Evolutionary conservation across 2,113 vertebrate species (phyloP).

Genomic region (Kryptolebias marmoratus): DNA sequence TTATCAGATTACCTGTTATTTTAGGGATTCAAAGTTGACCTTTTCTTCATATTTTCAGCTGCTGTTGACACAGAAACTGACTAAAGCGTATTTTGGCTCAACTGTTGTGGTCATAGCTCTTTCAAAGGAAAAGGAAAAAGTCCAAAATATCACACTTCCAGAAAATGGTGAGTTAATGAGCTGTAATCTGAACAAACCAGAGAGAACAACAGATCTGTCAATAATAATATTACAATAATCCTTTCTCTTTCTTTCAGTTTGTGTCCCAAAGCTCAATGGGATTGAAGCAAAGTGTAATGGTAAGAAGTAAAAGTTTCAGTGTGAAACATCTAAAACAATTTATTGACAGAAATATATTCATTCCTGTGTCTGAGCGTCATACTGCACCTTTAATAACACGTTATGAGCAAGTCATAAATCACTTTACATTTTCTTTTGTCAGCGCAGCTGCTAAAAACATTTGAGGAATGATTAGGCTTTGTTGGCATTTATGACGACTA

Average conservation of each 20-base stretch:
- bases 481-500: not conserved
- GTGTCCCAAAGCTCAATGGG: conserved; percentile 28
- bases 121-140: not conserved
- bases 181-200: not conserved
- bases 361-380: too few relatives aligned
- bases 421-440: too few relatives aligned
- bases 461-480: not conserved
- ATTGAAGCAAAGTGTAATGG: conserved; percentile 59
- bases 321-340: not conserved
- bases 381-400: too few relatives aligned
- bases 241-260: conserved; percentile 65
- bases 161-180: conserved; percentile 60
- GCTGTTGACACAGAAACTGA: conserved; percentile 47
- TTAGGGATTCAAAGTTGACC: not conserved
- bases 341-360: too few relatives aligned
- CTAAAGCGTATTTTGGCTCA: conserved; percentile 50
- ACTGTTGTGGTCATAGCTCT: conserved; percentile 39
- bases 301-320: conserved; percentile 46
- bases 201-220: not conserved
- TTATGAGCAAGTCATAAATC: too few relatives aligned
- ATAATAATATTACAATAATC: not conserved
- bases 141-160: conserved; percentile 54
- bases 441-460: not conserved
- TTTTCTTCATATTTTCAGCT: conserved; percentile 49
- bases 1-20: too few relatives aligned